Evolutionary conservation across 1,140 invertebrate species (phyloP).

Genomic region (Cherax quadricarinatus): DNA sequence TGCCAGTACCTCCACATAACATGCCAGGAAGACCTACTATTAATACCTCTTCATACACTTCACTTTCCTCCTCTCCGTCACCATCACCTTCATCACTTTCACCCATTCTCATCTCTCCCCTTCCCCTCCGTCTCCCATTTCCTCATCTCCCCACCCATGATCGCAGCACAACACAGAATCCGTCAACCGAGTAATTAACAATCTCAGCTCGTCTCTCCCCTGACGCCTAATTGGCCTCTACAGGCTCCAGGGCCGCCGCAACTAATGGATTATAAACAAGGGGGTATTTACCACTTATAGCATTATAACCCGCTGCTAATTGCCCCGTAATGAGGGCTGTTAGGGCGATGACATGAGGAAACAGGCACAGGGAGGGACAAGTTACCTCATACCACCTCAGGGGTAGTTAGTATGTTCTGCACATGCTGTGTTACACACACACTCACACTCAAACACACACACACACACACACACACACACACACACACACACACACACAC

Average conservation of each 20-base stretch:
- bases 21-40: no score
- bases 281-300: background rate
- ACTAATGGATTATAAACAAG: slow-evolving; percentile 4
- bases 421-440: background rate
- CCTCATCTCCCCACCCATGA: no score
- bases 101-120: background rate
- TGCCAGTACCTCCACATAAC: no score
- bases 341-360: background rate
- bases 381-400: background rate
- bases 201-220: background rate
- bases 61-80: background rate
- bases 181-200: background rate
- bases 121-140: background rate
- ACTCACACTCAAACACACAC: background rate
- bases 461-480: slow-evolving; percentile 32
- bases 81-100: background rate
- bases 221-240: background rate
- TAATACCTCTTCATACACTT: background rate
- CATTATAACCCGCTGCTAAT: slow-evolving; percentile 3
- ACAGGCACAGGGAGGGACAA: slow-evolving; percentile 25
- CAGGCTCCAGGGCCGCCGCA: background rate
- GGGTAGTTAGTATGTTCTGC: no score
- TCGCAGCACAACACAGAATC: background rate
- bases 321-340: background rate
- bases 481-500: slow-evolving; percentile 35